A percentile compares a stretch with the other conserved stretches of the same genome.
Conservation (phyloP, 2,797 vertebrate species). For the Semaprochilodus insignis region DNA sequence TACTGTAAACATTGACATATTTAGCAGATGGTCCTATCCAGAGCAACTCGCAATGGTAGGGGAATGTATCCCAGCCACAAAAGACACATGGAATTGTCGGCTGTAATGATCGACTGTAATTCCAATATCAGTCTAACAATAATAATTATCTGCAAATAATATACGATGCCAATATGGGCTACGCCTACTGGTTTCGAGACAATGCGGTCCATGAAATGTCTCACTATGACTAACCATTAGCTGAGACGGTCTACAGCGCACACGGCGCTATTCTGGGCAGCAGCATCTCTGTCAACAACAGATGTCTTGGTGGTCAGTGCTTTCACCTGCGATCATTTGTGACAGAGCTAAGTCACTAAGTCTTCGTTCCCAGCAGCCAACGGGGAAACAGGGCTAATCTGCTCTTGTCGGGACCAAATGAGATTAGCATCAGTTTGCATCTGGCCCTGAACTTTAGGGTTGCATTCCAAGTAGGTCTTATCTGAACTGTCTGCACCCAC, state of each 20-base stretch:
- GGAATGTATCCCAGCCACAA: too few relatives aligned
- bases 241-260: neutral
- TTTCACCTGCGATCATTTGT: constrained; percentile 48
- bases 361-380: constrained; percentile 51
- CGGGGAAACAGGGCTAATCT: constrained; percentile 67
- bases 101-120: neutral
- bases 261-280: neutral
- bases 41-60: too few relatives aligned
- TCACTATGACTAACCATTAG: constrained; percentile 1
- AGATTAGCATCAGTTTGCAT: constrained; percentile 77
- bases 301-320: neutral
- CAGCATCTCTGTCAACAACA: neutral
- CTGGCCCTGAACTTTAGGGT: constrained; percentile 70
- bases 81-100: neutral
- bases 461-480: constrained; percentile 47
- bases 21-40: too few relatives aligned
- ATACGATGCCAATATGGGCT: neutral
- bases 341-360: constrained; percentile 55
- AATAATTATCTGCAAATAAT: neutral
- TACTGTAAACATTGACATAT: too few relatives aligned
- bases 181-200: neutral
- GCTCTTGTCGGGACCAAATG: constrained; percentile 71
- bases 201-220: neutral
- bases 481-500: constrained; percentile 48
- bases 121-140: neutral